A percentile compares a stretch with the other conserved stretches of the same genome.
Evolutionary conservation across 2,797 vertebrate genomes (phyloP).

Genomic region (Discoglossus pictus): DNA sequence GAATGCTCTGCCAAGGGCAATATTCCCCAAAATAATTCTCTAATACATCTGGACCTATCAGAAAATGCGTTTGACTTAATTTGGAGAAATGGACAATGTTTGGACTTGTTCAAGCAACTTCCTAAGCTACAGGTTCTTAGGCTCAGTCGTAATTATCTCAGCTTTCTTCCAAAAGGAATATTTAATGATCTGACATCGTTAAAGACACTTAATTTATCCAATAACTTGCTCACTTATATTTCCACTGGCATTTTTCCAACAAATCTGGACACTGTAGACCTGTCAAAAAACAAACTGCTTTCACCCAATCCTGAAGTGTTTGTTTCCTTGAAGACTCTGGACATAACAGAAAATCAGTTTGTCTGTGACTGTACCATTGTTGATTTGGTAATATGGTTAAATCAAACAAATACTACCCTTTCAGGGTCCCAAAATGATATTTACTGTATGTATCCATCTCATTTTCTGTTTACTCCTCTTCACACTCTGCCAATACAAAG

Average conservation of each 20-base stretch:
- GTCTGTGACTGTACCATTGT: slow-evolving; percentile 71
- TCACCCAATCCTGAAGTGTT: slow-evolving; percentile 74
- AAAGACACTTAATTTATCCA: slow-evolving; percentile 70
- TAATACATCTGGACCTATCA: slow-evolving; percentile 68
- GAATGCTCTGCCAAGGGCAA: slow-evolving; percentile 53
- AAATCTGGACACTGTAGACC: slow-evolving; percentile 69
- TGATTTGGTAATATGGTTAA: slow-evolving; percentile 75
- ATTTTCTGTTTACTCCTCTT: slow-evolving; percentile 61
- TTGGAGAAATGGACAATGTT: slow-evolving; percentile 67
- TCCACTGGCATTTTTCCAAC: slow-evolving; percentile 67
- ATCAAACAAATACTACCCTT: slow-evolving; percentile 68
- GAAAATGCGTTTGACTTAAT: slow-evolving; percentile 71
- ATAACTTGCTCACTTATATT: slow-evolving; percentile 76
- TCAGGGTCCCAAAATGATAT: slow-evolving; percentile 58
- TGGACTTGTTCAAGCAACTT: slow-evolving; percentile 69
- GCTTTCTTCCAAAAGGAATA: slow-evolving; percentile 70
- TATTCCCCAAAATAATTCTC: slow-evolving; percentile 54
- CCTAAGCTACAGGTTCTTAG: slow-evolving; percentile 62
- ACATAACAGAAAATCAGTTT: slow-evolving; percentile 75
- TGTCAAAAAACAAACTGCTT: slow-evolving; percentile 78
- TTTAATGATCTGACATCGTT: slow-evolving; percentile 76
- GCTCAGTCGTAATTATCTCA: slow-evolving; percentile 75
- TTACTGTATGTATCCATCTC: slow-evolving; percentile 73
- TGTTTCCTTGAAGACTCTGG: slow-evolving; percentile 63
- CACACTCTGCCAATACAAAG: slow-evolving; percentile 50